phyloP scores from a whole-genome alignment of 2,797 vertebrate genomes.

The Eutrigla gurnardus region DNA sequence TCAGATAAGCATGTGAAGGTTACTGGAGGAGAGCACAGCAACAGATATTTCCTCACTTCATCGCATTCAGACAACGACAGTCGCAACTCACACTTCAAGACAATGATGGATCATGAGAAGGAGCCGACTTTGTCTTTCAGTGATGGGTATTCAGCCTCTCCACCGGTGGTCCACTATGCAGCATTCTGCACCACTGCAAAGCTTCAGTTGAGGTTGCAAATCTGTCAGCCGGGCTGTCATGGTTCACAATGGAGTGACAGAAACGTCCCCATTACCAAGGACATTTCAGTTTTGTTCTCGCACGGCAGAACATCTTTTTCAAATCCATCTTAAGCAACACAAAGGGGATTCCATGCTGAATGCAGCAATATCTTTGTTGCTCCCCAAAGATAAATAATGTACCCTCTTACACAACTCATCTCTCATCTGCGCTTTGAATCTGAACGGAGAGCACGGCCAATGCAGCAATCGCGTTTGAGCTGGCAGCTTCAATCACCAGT shows the following conservation, averaged over 20 bases:
- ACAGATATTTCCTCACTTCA: conserved; percentile 31
- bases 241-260: conserved; percentile 70
- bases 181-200: conserved; percentile 72
- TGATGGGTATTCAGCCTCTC: conserved; percentile 64
- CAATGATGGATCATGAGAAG: conserved; percentile 56
- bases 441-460: conserved; percentile 36
- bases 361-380: conserved; percentile 60
- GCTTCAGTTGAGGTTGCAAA: conserved; percentile 68
- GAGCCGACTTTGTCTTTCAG: conserved; percentile 58
- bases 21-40: conserved; percentile 43
- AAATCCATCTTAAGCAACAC: conserved; percentile 71
- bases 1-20: conserved; percentile 66
- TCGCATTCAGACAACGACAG: conserved; percentile 37
- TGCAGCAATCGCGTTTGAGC: conserved; percentile 33
- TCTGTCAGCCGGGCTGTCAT: conserved; percentile 69
- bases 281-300: conserved; percentile 69
- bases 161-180: conserved; percentile 70
- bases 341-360: conserved; percentile 65
- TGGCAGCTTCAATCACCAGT: conserved; percentile 62
- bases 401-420: conserved; percentile 61
- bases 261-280: conserved; percentile 73
- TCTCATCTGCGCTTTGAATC: conserved; percentile 57
- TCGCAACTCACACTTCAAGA: conserved; percentile 41
- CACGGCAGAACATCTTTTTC: conserved; percentile 63
- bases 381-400: conserved; percentile 72